Percentiles rank a stretch among this genome's conserved stretches.
Evolutionary conservation across 2,113 vertebrate species (phyloP).

Genomic region (Daboia siamensis): DNA sequence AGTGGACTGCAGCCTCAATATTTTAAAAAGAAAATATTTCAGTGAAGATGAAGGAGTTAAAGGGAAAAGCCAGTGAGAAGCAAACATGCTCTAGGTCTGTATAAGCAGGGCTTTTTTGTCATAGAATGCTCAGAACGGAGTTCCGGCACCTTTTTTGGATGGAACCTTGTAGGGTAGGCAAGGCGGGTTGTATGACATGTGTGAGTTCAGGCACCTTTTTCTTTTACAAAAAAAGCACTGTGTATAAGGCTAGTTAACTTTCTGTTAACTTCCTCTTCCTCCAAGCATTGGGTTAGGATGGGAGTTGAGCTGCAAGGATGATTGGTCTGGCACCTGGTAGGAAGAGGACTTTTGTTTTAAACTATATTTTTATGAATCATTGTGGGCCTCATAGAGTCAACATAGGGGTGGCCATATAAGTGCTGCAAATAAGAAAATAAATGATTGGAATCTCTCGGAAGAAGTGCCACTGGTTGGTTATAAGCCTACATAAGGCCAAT

Average conservation of each 20-base stretch:
- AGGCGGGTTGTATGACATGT: too few relatives aligned
- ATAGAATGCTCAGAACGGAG: too few relatives aligned
- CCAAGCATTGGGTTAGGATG: neutral
- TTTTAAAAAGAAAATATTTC: neutral
- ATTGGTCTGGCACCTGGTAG: neutral
- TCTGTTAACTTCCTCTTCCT: neutral
- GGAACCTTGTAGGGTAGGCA: too few relatives aligned
- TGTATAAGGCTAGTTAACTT: neutral
- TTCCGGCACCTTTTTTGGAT: too few relatives aligned
- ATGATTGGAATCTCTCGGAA: neutral
- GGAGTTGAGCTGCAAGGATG: neutral
- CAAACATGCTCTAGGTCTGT: neutral
- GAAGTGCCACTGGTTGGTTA: neutral
- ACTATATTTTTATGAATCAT: neutral
- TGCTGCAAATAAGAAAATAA: neutral
- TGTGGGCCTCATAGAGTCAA: neutral
- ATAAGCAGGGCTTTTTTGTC: too few relatives aligned
- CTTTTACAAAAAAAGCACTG: too few relatives aligned
- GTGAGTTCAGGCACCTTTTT: too few relatives aligned
- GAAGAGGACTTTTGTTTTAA: neutral
- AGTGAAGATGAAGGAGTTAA: neutral
- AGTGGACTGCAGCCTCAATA: neutral
- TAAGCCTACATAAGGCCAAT: neutral
- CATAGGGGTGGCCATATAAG: neutral
- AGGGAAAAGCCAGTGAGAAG: neutral